These are phyloP conservation scores for Ochlodes sylvanus DNA, from an alignment of 2,888 invertebrate genomes.

Conservation along the genomic window DNA sequence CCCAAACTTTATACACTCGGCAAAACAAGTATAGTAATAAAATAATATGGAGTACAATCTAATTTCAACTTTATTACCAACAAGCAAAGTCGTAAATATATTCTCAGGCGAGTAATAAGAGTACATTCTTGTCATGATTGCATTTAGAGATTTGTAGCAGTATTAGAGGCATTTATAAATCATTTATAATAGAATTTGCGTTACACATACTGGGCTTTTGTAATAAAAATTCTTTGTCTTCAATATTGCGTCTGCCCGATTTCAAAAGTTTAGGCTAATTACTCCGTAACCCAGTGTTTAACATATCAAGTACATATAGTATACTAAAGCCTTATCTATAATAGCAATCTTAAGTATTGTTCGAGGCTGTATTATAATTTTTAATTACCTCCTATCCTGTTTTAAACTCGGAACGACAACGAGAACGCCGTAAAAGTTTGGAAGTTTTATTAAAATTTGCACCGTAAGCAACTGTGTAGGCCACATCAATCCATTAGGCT, in stretches of 20 bases:
- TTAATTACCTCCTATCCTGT: slow-evolving; percentile 11
- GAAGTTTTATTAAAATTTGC: no score
- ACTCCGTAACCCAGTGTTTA: slow-evolving; percentile 3
- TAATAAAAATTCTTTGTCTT: slow-evolving; percentile 44
- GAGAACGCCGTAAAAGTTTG: no score
- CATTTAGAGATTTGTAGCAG: slow-evolving; percentile 37
- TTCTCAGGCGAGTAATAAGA: not conserved
- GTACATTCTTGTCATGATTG: slow-evolving; percentile 12
- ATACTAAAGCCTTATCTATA: slow-evolving; percentile 2
- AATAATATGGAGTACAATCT: not conserved
- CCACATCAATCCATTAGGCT: no score
- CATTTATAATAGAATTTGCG: slow-evolving; percentile 43
- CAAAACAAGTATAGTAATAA: slow-evolving; percentile 1
- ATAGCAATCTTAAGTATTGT: slow-evolving; percentile 16
- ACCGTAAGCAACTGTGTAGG: no score
- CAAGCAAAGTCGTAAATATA: not conserved
- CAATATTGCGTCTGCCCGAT: slow-evolving; percentile 35
- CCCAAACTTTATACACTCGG: slow-evolving; percentile 39
- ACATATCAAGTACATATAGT: slow-evolving; percentile 6
- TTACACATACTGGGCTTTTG: slow-evolving; percentile 44
- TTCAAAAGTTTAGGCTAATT: slow-evolving; percentile 30
- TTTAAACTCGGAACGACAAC: not conserved
- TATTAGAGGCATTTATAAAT: slow-evolving; percentile 44
- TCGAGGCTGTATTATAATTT: slow-evolving; percentile 2
- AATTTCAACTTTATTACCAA: slow-evolving; percentile 12